phyloP scores from a whole-genome alignment of 92 coral and sea anemone species.

The Porites lobata region DNA sequence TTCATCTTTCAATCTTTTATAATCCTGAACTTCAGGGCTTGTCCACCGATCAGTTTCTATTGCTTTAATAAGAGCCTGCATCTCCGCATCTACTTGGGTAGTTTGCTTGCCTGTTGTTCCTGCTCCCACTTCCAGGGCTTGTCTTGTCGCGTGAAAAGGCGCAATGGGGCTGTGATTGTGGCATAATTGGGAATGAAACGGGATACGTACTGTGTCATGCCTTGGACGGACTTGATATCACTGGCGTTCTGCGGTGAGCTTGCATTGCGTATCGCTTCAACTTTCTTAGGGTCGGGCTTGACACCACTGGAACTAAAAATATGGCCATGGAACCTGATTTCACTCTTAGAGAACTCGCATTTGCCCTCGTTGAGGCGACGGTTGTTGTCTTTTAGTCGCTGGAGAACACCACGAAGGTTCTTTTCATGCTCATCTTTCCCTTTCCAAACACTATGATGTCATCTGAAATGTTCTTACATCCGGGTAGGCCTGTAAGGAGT shows the following conservation, averaged over 20 bases:
- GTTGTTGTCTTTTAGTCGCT: too few relatives aligned
- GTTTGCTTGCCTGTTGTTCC: slow-evolving; percentile 59
- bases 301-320: neutral
- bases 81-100: slow-evolving; percentile 45
- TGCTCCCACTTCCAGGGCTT: too few relatives aligned
- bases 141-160: neutral
- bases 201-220: slow-evolving; percentile 69
- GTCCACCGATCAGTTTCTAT: slow-evolving; percentile 58
- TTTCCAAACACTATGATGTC: slow-evolving; percentile 4
- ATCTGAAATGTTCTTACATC: neutral
- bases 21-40: slow-evolving; percentile 47
- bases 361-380: too few relatives aligned
- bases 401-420: too few relatives aligned
- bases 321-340: too few relatives aligned
- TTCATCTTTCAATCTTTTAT: slow-evolving; percentile 68
- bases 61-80: slow-evolving; percentile 56
- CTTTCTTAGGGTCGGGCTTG: slow-evolving; percentile 26
- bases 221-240: neutral
- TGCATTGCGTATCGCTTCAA: slow-evolving; percentile 61
- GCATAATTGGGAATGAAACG: slow-evolving; percentile 64
- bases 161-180: slow-evolving; percentile 66
- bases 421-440: neutral
- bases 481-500: slow-evolving; percentile 2
- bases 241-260: slow-evolving; percentile 5
- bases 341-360: too few relatives aligned